A percentile compares a stretch with the other conserved stretches of the same genome.
Conservation (phyloP, 1,140 invertebrate genomes). For the Hydropsyche tenuis region DNA sequence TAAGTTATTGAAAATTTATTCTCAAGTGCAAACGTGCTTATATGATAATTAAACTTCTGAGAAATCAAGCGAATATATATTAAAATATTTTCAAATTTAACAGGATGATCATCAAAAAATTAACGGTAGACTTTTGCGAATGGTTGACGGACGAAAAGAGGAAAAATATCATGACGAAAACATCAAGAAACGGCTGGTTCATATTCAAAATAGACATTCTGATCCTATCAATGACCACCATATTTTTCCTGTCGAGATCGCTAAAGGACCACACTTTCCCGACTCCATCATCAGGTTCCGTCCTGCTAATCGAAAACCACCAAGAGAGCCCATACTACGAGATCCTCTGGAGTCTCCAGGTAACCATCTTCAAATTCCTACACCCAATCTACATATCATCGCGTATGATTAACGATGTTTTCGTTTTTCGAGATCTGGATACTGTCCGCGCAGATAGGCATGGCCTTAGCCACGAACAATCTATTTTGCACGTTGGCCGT, state of each 20-base stretch:
- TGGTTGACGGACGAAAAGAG: constrained; percentile 26
- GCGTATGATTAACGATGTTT: neutral
- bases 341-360: constrained; percentile 39
- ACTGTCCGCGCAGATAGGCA: constrained; percentile 34
- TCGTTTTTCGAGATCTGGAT: constrained; percentile 44
- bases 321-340: constrained; percentile 41
- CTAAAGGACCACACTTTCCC: constrained; percentile 42
- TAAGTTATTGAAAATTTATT: no score
- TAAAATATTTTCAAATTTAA: no score
- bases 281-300: constrained; percentile 37
- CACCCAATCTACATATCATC: neutral
- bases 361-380: constrained; percentile 14
- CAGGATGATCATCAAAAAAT: constrained; percentile 24
- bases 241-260: constrained; percentile 35
- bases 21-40: no score
- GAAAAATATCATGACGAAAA: constrained; percentile 30
- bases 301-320: constrained; percentile 33
- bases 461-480: constrained; percentile 42
- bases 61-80: no score
- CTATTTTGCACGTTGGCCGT: constrained; percentile 44
- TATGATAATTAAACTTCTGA: no score
- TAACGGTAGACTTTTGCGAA: constrained; percentile 27
- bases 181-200: constrained; percentile 38
- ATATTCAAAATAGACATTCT: constrained; percentile 43
- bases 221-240: constrained; percentile 32